Percentiles rank a stretch among this genome's conserved stretches.
Evolutionary conservation across 2,888 invertebrate species (phyloP).

Genomic region (Polietes domitor): DNA sequence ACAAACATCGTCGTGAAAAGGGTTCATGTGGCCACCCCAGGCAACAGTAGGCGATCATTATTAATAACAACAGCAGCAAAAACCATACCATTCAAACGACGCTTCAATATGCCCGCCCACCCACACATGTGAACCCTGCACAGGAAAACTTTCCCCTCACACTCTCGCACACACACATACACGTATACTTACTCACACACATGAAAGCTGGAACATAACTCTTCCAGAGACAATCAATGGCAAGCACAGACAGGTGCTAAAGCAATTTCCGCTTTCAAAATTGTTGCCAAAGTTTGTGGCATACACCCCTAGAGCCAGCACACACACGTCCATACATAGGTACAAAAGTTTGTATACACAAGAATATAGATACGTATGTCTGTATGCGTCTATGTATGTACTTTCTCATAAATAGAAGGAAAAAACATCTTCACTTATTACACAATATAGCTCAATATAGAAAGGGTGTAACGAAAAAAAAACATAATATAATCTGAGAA

Average conservation of each 20-base stretch:
- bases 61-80: neutral
- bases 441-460: too few relatives aligned
- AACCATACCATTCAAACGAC: neutral
- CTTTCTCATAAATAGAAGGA: too few relatives aligned
- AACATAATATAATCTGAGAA: too few relatives aligned
- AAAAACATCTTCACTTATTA: too few relatives aligned
- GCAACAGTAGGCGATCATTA: neutral
- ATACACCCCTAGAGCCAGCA: neutral
- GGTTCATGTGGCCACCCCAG: neutral
- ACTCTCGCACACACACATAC: too few relatives aligned
- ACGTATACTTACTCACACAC: neutral
- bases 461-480: too few relatives aligned
- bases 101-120: constrained; percentile 1
- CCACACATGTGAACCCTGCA: neutral
- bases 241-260: constrained; percentile 41
- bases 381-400: too few relatives aligned
- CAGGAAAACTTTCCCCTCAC: too few relatives aligned
- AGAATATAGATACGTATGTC: too few relatives aligned
- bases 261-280: constrained; percentile 58
- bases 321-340: neutral
- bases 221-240: neutral
- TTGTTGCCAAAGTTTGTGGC: constrained; percentile 46
- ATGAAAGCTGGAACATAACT: neutral
- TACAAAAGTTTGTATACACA: too few relatives aligned
- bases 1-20: neutral